These are phyloP conservation scores for Lissonota sp. DNA, from an alignment of 2,888 invertebrate genomes.

Conservation along the genomic window DNA sequence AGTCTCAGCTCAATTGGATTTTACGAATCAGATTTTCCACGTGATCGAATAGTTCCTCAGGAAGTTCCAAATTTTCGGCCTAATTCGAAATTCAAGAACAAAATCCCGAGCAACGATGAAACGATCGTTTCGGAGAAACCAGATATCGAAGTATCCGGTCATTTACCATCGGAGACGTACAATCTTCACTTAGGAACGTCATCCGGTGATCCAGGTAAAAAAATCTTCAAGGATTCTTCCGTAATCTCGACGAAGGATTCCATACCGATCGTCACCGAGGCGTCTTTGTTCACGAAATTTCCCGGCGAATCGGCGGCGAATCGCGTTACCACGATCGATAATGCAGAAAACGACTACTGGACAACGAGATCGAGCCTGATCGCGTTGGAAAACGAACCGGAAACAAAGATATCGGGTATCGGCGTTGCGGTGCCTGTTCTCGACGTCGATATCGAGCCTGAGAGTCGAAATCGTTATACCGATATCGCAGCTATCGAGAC, in stretches of 20 bases:
- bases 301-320: background rate
- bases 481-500: constrained; percentile 69
- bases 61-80: constrained; percentile 77
- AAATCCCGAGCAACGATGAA: constrained; percentile 68
- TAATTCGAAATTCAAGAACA: constrained; percentile 80
- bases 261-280: constrained; percentile 1
- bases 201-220: constrained; percentile 54
- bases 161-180: constrained; percentile 78
- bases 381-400: constrained; percentile 44
- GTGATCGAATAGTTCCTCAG: constrained; percentile 77
- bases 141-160: constrained; percentile 78
- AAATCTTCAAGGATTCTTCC: background rate
- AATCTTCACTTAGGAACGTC: constrained; percentile 75
- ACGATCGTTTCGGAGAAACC: constrained; percentile 47
- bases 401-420: constrained; percentile 72
- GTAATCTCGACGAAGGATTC: background rate
- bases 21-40: constrained; percentile 76
- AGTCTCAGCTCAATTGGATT: constrained; percentile 73
- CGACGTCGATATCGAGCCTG: constrained; percentile 78
- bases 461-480: constrained; percentile 76
- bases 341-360: constrained; percentile 19
- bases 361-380: constrained; percentile 28
- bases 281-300: background rate
- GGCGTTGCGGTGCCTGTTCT: constrained; percentile 82
- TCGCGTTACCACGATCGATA: constrained; percentile 11